Base-by-base conservation (phyloP, 1,140 invertebrate species). In the Ceratina calcarata region DNA sequence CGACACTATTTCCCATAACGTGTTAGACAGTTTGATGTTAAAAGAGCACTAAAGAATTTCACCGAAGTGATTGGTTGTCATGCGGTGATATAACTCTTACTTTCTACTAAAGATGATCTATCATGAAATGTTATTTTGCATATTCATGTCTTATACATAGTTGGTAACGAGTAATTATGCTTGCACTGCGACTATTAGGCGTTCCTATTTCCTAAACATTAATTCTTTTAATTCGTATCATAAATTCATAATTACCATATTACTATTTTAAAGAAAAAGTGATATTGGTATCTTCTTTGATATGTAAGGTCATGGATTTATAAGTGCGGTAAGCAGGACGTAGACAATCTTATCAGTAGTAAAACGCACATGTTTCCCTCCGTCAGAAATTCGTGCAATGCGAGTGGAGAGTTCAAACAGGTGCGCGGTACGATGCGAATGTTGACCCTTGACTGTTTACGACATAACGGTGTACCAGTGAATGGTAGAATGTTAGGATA, bases 401-500 rank as follows among this genome's bases (percentile, higher is more conserved):
- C 22, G 55, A 49, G 57, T 18, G 22, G 55, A 49, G 57, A 22
- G 22, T 32, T 3, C 22, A 49, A 69, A 78, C 77, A 73, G 69
- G 69, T 78, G 77, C 20, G 20, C 49, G 18, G 68, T 27, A 45
- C 27, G 60, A 72, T 22, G 76, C 76, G 77, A 73, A 65, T 78
- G 32, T 78, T 78, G 77, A 78, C 69, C 60, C 76, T 78, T 51
- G 49, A 20, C 37, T 73, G 61, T 73, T 72, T 58, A 78, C 77
- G 60, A 27, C 22, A 6, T 78, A 73, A 78, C 76, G 76, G 77
- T 79, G 61, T 51, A 73, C 60, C 7, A 3, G 69, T 16, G 60
- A 65, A 67, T 24, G 22, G 32, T 13, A 24, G 66, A 45, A 45
- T 45, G 37, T 45, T 45, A 37, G 72, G 57, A 72, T 79, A 73